Conservation (phyloP, 2,888 invertebrate genomes). For the Gibbula magus region DNA sequence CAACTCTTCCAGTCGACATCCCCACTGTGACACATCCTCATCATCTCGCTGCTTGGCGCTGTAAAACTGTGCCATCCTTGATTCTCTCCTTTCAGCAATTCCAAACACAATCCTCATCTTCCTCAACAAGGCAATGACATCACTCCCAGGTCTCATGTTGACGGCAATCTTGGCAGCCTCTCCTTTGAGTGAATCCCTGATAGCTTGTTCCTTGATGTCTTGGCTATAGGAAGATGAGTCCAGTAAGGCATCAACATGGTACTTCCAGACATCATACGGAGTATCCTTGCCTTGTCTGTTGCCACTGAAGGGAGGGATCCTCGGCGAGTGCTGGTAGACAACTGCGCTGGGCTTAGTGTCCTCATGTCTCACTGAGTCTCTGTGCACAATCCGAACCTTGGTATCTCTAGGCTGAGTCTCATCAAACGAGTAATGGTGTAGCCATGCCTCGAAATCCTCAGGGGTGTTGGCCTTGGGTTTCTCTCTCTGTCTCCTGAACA, state of each 20-base stretch:
- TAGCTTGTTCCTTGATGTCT: neutral
- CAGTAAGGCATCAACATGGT: neutral
- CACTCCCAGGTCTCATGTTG: neutral
- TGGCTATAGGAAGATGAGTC: neutral
- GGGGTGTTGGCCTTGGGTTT: neutral
- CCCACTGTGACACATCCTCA: neutral
- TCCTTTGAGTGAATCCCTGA: neutral
- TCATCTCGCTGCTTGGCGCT: neutral
- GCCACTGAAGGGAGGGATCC: too few species aligned
- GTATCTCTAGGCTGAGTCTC: too few species aligned
- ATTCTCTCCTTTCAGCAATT: neutral
- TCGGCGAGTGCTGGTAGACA: neutral
- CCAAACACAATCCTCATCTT: neutral
- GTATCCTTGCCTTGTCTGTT: too few species aligned
- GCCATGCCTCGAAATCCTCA: neutral
- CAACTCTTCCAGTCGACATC: neutral
- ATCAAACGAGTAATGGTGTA: neutral
- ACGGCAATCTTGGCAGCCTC: too few species aligned
- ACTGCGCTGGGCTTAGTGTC: too few species aligned
- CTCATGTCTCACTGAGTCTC: too few species aligned
- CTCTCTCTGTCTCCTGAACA: neutral
- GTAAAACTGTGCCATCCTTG: neutral
- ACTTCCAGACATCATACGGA: too few species aligned
- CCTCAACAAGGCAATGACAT: neutral
- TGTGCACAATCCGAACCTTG: too few species aligned